Percentiles rank a stretch among this genome's conserved stretches.
These are phyloP conservation scores for Villa cingulata DNA, from an alignment of 2,888 invertebrate genomes.

Conservation along the genomic window DNA sequence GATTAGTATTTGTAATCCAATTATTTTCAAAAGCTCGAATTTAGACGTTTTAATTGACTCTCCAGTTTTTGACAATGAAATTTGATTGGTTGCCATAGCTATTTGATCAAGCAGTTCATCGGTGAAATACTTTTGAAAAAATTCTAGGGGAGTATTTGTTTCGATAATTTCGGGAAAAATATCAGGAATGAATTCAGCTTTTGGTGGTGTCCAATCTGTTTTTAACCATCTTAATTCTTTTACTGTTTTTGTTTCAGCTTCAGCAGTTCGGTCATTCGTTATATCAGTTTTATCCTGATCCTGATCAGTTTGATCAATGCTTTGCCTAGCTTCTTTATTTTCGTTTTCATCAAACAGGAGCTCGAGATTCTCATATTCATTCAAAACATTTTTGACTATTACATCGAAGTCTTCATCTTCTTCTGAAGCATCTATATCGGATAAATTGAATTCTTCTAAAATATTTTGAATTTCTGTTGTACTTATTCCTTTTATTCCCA, in stretches of 20 bases:
- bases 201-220: no score
- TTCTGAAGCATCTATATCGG: conserved; percentile 3
- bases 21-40: conserved; percentile 3
- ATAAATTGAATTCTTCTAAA: conserved; percentile 4
- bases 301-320: no score
- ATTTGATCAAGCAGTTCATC: conserved; percentile 5
- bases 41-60: not conserved
- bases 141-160: conserved; percentile 3
- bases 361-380: conserved; percentile 1
- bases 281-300: no score
- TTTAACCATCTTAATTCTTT: no score
- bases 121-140: conserved; percentile 9
- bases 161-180: not conserved
- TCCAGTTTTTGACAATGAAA: not conserved
- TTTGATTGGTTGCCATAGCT: conserved; percentile 3
- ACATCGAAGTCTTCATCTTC: conserved; percentile 1
- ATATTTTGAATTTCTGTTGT: conserved; percentile 3
- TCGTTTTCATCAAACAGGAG: conserved; percentile 3
- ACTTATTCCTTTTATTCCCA: no score
- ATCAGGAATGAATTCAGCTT: no score
- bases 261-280: no score
- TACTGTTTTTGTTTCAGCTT: no score
- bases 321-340: conserved; percentile 3
- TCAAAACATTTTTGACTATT: not conserved
- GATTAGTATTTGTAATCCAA: conserved; percentile 3